phyloP scores from a whole-genome alignment of 2,113 vertebrate genomes.

The Fregata magnificens region DNA sequence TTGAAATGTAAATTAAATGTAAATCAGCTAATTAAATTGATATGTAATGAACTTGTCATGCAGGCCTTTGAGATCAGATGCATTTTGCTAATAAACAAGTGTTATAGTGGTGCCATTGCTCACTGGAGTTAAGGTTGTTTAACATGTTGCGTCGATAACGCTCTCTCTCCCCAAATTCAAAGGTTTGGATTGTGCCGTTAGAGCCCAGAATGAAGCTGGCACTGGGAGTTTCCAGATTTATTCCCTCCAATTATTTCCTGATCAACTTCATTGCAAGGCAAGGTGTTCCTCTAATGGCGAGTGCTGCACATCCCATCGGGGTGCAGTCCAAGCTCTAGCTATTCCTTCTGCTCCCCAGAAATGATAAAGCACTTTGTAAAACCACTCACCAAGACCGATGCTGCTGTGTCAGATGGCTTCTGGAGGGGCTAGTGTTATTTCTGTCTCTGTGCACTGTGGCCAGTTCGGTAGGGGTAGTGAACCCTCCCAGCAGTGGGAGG shows the following conservation, averaged over 20 bases:
- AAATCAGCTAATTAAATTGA: constrained; percentile 86
- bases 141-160: background rate
- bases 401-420: background rate
- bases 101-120: constrained; percentile 55
- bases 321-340: background rate
- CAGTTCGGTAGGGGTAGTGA: background rate
- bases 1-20: constrained; percentile 88
- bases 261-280: background rate
- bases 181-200: background rate
- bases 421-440: background rate
- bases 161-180: background rate
- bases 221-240: background rate
- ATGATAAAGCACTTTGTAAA: background rate
- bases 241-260: background rate
- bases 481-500: background rate
- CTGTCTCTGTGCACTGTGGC: background rate
- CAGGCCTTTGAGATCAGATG: constrained; percentile 78
- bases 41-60: constrained; percentile 83
- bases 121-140: constrained; percentile 56
- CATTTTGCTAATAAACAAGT: constrained; percentile 78
- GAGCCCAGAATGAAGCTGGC: background rate
- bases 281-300: background rate
- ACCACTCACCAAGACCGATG: background rate
- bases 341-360: background rate
- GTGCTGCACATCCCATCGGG: background rate